These are phyloP conservation scores for Pao palembangensis DNA, from an alignment of 2,113 vertebrate species.

Conservation along the genomic window DNA sequence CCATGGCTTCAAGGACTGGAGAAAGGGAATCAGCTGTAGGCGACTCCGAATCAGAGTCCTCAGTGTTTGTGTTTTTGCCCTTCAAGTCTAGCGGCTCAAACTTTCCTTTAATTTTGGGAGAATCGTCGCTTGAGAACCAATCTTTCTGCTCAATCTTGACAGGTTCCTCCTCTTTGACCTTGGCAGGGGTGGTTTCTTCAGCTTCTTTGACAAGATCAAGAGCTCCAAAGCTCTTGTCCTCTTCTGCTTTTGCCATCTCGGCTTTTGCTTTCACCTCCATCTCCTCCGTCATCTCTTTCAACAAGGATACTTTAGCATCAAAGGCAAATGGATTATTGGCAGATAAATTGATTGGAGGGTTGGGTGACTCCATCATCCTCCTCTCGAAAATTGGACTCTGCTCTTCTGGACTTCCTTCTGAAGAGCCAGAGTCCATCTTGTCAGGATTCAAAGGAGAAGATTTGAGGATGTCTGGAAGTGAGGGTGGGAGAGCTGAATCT, in stretches of 20 bases:
- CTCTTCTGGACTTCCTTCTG: constrained; percentile 74
- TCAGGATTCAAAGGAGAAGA: constrained; percentile 84
- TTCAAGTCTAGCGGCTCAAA: constrained; percentile 67
- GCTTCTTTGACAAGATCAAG: constrained; percentile 92
- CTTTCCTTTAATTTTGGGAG: constrained; percentile 49
- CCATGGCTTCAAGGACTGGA: constrained; percentile 75
- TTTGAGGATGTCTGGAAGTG: constrained; percentile 93
- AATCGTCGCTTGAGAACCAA: constrained; percentile 64
- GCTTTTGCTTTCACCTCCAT: constrained; percentile 59
- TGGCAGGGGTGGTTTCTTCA: constrained; percentile 68
- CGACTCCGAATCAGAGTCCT: constrained; percentile 74
- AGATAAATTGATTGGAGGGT: constrained; percentile 75
- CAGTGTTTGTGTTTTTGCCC: constrained; percentile 43
- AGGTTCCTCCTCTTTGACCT: constrained; percentile 53
- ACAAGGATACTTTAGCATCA: constrained; percentile 80
- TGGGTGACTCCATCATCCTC: constrained; percentile 75
- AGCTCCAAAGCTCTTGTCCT: constrained; percentile 81
- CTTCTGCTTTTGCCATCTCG: constrained; percentile 42
- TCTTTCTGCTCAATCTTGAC: constrained; percentile 62
- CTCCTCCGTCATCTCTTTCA: constrained; percentile 83
- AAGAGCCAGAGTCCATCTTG: constrained; percentile 73
- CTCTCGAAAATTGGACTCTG: constrained; percentile 69
- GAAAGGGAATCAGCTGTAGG: constrained; percentile 75
- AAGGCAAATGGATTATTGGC: constrained; percentile 74
- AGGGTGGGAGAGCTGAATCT: constrained; percentile 74